Percentiles rank a stretch among this genome's conserved stretches.
Conservation (phyloP, 2,113 vertebrate species). For the Scortum barcoo region DNA sequence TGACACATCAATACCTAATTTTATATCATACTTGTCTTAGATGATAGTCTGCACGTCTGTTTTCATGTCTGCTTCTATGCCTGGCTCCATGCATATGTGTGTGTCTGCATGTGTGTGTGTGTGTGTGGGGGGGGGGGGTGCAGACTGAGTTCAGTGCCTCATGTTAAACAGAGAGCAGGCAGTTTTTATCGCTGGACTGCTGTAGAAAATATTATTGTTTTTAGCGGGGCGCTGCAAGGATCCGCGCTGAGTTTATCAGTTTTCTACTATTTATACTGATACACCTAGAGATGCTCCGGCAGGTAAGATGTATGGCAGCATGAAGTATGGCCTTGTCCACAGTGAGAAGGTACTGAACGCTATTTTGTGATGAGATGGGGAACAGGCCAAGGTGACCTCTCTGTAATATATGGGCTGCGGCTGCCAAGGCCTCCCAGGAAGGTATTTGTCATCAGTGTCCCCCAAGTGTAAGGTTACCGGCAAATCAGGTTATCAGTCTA, state of each 20-base stretch:
- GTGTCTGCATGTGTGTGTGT: background rate
- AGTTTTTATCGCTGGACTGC: slow-evolving; percentile 47
- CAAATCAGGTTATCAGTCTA: slow-evolving; percentile 83
- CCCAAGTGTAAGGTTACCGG: slow-evolving; percentile 79
- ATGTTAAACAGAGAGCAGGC: slow-evolving; percentile 48
- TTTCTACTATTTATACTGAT: slow-evolving; percentile 71
- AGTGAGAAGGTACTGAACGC: slow-evolving; percentile 70
- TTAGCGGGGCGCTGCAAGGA: slow-evolving; percentile 47
- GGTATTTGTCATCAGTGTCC: slow-evolving; percentile 83
- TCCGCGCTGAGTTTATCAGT: slow-evolving; percentile 71
- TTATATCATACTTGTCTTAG: slow-evolving; percentile 65
- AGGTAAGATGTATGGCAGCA: slow-evolving; percentile 71
- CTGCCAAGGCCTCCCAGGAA: slow-evolving; percentile 84
- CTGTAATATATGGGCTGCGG: slow-evolving; percentile 80
- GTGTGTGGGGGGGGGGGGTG: too few relatives aligned
- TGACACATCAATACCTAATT: slow-evolving; percentile 74
- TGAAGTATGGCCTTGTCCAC: slow-evolving; percentile 78
- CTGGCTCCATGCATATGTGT: slow-evolving; percentile 30
- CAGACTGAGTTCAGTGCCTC: slow-evolving; percentile 41
- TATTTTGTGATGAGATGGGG: slow-evolving; percentile 81
- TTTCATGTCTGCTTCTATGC: slow-evolving; percentile 49
- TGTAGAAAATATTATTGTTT: slow-evolving; percentile 64
- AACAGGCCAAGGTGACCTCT: slow-evolving; percentile 84
- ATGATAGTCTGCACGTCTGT: slow-evolving; percentile 46
- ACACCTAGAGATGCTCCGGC: slow-evolving; percentile 61